Base-by-base conservation (phyloP, 1,140 invertebrate species). In the Capitella teleta region DNA sequence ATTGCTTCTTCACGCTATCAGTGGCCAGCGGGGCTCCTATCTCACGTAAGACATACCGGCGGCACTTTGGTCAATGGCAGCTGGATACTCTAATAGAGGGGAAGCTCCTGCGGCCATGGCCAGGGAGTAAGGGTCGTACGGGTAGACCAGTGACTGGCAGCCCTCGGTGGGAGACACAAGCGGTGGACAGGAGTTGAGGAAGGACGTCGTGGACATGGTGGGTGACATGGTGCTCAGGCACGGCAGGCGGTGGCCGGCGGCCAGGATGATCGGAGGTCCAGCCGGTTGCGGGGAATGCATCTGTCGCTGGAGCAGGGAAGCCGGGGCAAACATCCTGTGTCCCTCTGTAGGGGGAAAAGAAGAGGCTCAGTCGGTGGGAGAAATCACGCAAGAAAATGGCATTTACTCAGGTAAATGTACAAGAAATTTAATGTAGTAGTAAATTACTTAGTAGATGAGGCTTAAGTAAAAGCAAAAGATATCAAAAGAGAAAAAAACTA, bases 31-130 rank as follows among this genome's bases (percentile, higher is more conserved):
- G 18, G 28, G 28, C 8, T 16, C 36, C 45, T 47, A 47, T 5
- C 45, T 18, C 26, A 47, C 26, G 18, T 47, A 47, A 10, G 28
- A 47, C 45, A 32, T 47, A 47, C 45, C 45, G 25, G 28, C 45
- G 19, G 30, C 32, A 32, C 45, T 47, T n/a, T 47, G 45, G 5
- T 47, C 45, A 5, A 47, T 26, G 18, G 19, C 45, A 21, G 28
- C 26, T n/a, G 45, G 45, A 25, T 47, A 47, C 30, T 47, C 45
- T 19, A 47, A 24, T 18, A 47, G 4, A 19, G 45, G 45, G 45
- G 26, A 18, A 16, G 38, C 21, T 12, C 10, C 10, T 10, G 38
- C 21, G 6, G 38, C 38, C n/a, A n/a, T n/a, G 16, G 21, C 21
- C 28, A 47, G 18, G 6, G 26, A 19, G 25, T 47, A 47, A 5